Conservation (phyloP, 2,113 vertebrate genomes). For the Cinclus cinclus region DNA sequence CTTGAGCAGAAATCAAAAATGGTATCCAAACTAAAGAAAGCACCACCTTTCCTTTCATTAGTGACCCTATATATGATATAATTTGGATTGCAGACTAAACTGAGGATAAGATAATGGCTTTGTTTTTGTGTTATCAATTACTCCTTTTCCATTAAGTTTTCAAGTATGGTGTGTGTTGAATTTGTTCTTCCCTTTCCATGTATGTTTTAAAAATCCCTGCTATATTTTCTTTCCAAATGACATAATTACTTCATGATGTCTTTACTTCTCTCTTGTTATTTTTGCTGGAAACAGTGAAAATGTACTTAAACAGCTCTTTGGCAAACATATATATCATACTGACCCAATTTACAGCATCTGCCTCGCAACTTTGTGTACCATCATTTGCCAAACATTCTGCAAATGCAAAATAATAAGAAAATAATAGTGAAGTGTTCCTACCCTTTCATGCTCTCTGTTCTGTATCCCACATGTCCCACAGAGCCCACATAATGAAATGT, state of each 20-base stretch:
- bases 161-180: neutral
- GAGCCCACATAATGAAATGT: conserved; percentile 50
- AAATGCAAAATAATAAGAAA: conserved; percentile 53
- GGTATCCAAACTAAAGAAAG: neutral
- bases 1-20: neutral
- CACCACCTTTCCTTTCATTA: neutral
- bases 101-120: neutral
- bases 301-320: conserved; percentile 32
- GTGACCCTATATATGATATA: neutral
- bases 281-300: conserved; percentile 48
- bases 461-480: conserved; percentile 40
- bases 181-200: conserved; percentile 27
- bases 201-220: conserved; percentile 11
- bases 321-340: conserved; percentile 27
- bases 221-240: conserved; percentile 37
- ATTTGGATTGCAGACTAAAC: neutral
- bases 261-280: conserved; percentile 31
- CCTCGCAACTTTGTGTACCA: neutral
- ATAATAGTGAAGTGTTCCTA: conserved; percentile 37
- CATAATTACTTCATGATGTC: conserved; percentile 61
- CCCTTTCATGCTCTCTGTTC: conserved; percentile 16
- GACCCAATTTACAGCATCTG: conserved; percentile 59
- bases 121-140: neutral
- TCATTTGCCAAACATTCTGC: conserved; percentile 24
- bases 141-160: neutral